phyloP scores from a whole-genome alignment of 2,797 vertebrate species.

The Myotis pilosus region DNA sequence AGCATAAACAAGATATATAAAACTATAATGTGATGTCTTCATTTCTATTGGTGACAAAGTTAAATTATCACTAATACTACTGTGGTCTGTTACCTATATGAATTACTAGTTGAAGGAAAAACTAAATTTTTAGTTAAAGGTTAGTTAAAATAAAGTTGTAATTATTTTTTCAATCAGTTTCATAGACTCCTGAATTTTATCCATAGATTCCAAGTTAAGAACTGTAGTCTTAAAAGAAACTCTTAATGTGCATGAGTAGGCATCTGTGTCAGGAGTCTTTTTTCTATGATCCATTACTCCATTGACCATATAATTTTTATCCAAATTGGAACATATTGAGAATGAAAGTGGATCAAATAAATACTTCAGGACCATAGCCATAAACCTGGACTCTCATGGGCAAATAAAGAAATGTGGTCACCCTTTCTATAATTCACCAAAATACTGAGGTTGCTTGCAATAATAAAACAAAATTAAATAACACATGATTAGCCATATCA shows the following conservation, averaged over 20 bases:
- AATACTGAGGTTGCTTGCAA: not conserved
- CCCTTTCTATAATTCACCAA: not conserved
- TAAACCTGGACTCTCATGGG: not conserved
- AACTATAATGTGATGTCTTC: not conserved
- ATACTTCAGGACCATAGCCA: not conserved
- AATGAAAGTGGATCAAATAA: not conserved
- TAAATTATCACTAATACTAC: not conserved
- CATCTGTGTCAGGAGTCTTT: not conserved
- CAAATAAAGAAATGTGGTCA: not conserved
- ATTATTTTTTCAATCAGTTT: not conserved
- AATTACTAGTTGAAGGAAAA: not conserved
- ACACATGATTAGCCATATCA: not conserved
- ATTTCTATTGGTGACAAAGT: not conserved
- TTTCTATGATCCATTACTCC: not conserved
- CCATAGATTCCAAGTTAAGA: not conserved
- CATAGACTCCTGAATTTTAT: not conserved
- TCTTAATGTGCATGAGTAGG: not conserved
- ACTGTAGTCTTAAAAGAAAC: not conserved
- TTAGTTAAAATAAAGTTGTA: constrained; percentile 12
- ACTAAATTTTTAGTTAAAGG: constrained; percentile 7
- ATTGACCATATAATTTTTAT: not conserved
- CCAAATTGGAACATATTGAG: not conserved
- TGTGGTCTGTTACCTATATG: not conserved
- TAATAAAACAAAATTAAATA: not conserved
- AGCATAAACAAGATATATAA: not conserved